Evolutionary conservation across 2,113 vertebrate genomes (phyloP).

Genomic region (Arothron firmamentum): DNA sequence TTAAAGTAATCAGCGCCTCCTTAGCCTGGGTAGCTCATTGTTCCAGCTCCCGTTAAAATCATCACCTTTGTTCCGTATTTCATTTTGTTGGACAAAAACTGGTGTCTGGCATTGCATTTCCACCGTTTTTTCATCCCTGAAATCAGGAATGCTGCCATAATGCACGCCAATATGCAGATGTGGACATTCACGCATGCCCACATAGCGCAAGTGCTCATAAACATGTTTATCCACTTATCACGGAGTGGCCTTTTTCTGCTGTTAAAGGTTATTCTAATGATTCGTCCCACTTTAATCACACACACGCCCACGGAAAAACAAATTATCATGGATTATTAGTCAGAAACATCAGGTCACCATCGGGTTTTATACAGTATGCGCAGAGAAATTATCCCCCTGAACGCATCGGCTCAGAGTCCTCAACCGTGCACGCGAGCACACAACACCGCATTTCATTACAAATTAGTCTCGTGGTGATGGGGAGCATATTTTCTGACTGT

Average conservation of each 20-base stretch:
- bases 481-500: conserved; percentile 45
- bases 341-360: background rate
- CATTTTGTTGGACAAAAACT: conserved; percentile 54
- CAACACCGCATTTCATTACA: conserved; percentile 26
- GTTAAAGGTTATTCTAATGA: conserved; percentile 47
- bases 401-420: conserved; percentile 20
- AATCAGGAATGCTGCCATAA: background rate
- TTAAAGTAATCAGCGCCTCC: conserved; percentile 62
- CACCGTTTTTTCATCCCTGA: conserved; percentile 16
- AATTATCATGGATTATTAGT: conserved; percentile 13
- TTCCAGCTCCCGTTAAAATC: conserved; percentile 36
- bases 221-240: conserved; percentile 25
- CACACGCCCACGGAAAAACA: conserved; percentile 3
- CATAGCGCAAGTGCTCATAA: background rate
- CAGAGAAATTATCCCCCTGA: conserved; percentile 2
- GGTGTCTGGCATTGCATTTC: conserved; percentile 54
- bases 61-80: conserved; percentile 51
- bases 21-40: conserved; percentile 33
- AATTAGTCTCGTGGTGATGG: conserved; percentile 28
- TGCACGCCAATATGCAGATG: background rate
- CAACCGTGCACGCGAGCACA: conserved; percentile 26
- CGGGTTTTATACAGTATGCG: conserved; percentile 13
- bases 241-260: conserved; percentile 24
- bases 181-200: conserved; percentile 9
- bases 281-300: conserved; percentile 62